phyloP scores from a whole-genome alignment of 2,888 invertebrate genomes.

The Chrysolina haemoptera region DNA sequence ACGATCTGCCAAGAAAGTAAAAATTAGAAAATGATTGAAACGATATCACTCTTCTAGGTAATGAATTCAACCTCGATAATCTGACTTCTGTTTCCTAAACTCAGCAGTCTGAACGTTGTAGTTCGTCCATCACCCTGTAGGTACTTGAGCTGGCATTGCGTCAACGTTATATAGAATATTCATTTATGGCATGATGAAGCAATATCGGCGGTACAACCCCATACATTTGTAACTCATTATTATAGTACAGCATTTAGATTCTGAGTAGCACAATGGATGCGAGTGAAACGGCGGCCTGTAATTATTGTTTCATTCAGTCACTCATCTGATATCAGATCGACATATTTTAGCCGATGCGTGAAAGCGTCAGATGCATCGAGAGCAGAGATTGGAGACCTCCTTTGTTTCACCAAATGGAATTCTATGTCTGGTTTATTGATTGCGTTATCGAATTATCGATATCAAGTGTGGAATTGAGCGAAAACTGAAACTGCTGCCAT shows the following conservation, averaged over 20 bases:
- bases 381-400: conserved; percentile 17
- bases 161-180: conserved; percentile 8
- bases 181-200: conserved; percentile 55
- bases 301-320: conserved; percentile 68
- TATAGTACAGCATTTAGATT: conserved; percentile 58
- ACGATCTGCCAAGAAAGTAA: no score
- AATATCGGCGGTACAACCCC: conserved; percentile 52
- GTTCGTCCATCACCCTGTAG: not conserved
- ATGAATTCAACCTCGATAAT: no score
- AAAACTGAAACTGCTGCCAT: no score
- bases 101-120: not conserved
- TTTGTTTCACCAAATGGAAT: conserved; percentile 18
- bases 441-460: not conserved
- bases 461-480: no score
- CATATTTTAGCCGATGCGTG: conserved; percentile 34
- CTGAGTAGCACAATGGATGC: conserved; percentile 63
- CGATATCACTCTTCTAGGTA: no score
- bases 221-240: conserved; percentile 57
- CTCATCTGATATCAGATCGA: conserved; percentile 60
- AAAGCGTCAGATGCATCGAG: conserved; percentile 23
- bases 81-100: no score
- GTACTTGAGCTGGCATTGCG: not conserved
- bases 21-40: no score
- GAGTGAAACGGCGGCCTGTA: conserved; percentile 66
- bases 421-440: not conserved